These are phyloP conservation scores for Antitype chi DNA, from an alignment of 2,888 invertebrate genomes.

Conservation along the genomic window DNA sequence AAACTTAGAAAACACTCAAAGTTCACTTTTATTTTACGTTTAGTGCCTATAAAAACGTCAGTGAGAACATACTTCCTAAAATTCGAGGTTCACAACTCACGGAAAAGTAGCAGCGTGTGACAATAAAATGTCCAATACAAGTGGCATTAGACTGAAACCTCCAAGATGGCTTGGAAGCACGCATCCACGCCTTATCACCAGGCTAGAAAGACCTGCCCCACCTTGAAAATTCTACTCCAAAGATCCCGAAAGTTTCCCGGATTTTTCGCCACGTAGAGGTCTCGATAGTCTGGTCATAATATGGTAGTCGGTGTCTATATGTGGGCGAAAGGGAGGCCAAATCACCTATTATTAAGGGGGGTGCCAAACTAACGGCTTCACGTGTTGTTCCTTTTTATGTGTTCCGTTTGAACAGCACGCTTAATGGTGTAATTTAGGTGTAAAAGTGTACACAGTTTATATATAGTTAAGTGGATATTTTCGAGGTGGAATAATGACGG, in stretches of 20 bases:
- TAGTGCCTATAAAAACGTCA: slow-evolving; percentile 87
- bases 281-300: slow-evolving; percentile 73
- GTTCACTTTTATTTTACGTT: slow-evolving; percentile 84
- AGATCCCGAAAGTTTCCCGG: not conserved
- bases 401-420: slow-evolving; percentile 83
- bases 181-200: slow-evolving; percentile 79
- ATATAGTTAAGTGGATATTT: slow-evolving; percentile 64
- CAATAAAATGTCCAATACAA: slow-evolving; percentile 88
- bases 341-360: slow-evolving; percentile 89
- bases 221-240: slow-evolving; percentile 39
- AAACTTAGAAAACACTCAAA: slow-evolving; percentile 84
- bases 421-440: slow-evolving; percentile 86
- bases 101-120: slow-evolving; percentile 85
- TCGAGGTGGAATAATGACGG: slow-evolving; percentile 56
- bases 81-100: slow-evolving; percentile 84
- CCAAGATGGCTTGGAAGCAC: slow-evolving; percentile 85
- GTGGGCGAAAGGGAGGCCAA: slow-evolving; percentile 79
- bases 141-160: slow-evolving; percentile 86
- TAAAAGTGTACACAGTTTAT: slow-evolving; percentile 75
- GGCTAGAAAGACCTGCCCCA: slow-evolving; percentile 67
- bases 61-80: slow-evolving; percentile 83
- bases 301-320: slow-evolving; percentile 72
- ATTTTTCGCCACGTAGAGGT: slow-evolving; percentile 66
- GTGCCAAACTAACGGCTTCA: slow-evolving; percentile 88
- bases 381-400: slow-evolving; percentile 88